Conservation (phyloP, 2,797 vertebrate species). For the Alectoris magna region DNA sequence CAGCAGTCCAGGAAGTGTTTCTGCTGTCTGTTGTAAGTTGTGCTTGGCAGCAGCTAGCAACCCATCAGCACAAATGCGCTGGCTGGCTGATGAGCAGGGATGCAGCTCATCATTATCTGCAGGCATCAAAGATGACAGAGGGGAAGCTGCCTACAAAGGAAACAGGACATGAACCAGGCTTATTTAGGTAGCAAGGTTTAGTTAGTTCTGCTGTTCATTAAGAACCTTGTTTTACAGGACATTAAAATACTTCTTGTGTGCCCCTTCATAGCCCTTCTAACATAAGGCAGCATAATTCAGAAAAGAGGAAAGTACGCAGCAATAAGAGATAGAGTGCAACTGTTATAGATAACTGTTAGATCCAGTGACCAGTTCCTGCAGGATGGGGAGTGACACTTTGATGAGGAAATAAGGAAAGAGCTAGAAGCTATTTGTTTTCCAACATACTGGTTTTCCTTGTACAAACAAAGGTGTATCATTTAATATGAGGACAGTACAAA, state of each 20-base stretch:
- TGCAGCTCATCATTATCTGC: conserved; percentile 11
- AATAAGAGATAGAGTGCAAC: neutral
- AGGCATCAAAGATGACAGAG: neutral
- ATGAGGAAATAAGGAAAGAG: neutral
- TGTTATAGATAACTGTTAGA: neutral
- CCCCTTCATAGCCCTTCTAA: neutral
- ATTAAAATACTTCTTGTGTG: neutral
- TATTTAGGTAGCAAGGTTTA: neutral
- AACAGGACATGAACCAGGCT: conserved; percentile 15
- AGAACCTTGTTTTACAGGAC: neutral
- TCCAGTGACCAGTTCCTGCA: neutral
- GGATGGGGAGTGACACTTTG: neutral
- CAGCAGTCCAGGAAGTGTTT: neutral
- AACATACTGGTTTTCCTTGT: neutral
- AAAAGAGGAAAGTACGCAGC: neutral
- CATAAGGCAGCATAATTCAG: neutral
- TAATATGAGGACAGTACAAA: neutral
- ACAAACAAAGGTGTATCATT: neutral
- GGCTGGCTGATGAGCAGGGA: neutral
- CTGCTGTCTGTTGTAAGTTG: neutral
- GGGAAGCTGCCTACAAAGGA: neutral
- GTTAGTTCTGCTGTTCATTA: neutral
- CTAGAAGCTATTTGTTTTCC: neutral
- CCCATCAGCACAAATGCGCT: neutral
- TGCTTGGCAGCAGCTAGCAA: conserved; percentile 2